Conservation (phyloP, 37 sponge, comb jelly and placozoan genomes). For the Dysidea cf. avara region DNA sequence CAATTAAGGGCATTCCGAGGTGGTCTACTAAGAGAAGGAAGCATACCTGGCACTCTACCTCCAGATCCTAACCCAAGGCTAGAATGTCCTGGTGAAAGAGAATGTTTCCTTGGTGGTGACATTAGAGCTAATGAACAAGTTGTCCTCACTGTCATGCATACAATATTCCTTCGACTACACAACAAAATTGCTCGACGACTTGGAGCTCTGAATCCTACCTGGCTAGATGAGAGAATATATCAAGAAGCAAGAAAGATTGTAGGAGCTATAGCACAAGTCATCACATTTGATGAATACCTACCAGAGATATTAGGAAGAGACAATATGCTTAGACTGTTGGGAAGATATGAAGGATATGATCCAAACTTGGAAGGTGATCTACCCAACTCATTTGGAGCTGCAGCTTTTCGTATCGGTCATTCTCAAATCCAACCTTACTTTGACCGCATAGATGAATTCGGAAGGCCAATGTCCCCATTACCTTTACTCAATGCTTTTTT, state of each 20-base stretch:
- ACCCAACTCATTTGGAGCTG: constrained; percentile 71
- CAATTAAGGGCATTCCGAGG: constrained; percentile 22
- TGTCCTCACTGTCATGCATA: constrained; percentile 93
- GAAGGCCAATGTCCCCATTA: constrained; percentile 28
- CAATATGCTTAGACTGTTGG: not conserved
- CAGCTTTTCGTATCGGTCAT: constrained; percentile 89
- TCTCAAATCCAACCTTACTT: constrained; percentile 64
- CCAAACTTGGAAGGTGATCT: constrained; percentile 54
- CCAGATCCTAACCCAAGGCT: constrained; percentile 16
- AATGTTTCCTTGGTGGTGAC: constrained; percentile 85
- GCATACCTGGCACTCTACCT: constrained; percentile 45
- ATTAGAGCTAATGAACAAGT: constrained; percentile 87
- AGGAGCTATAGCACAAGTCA: constrained; percentile 81
- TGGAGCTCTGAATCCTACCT: constrained; percentile 63
- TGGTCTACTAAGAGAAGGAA: constrained; percentile 63
- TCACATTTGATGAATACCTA: constrained; percentile 79
- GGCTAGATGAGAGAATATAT: constrained; percentile 87
- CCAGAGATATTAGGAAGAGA: constrained; percentile 25
- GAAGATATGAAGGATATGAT: constrained; percentile 50
- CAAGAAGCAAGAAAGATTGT: constrained; percentile 87
- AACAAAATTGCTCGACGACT: constrained; percentile 81
- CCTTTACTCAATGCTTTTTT: constrained; percentile 68
- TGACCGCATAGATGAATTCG: constrained; percentile 43
- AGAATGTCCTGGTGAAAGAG: not conserved
- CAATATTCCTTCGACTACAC: constrained; percentile 93